These are phyloP conservation scores for Phalacrocorax carbo DNA, from an alignment of 2,113 vertebrate genomes.

Conservation along the genomic window DNA sequence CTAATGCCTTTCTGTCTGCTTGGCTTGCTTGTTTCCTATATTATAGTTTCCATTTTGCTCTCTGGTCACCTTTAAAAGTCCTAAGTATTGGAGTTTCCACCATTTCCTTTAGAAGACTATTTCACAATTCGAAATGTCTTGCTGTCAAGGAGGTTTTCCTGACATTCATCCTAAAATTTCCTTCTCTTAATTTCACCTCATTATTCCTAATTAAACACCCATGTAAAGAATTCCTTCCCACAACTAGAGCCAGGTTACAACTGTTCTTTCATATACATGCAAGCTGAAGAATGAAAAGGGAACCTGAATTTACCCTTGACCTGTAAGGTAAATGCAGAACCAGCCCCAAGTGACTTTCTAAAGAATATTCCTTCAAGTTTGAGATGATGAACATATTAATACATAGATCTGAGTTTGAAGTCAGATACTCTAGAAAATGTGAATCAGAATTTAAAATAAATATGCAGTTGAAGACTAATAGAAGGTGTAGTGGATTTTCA, in stretches of 20 bases:
- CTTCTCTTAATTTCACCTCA: conserved; percentile 1
- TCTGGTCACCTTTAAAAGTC: not conserved
- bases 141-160: not conserved
- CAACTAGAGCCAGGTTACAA: not conserved
- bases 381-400: not conserved
- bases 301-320: not conserved
- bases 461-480: not conserved
- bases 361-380: not conserved
- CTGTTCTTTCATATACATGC: not conserved
- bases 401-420: not conserved
- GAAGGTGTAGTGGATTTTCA: not conserved
- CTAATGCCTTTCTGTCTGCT: not conserved
- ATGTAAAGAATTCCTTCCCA: not conserved
- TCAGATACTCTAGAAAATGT: not conserved
- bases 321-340: not conserved
- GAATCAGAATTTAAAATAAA: not conserved
- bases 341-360: fast-evolving
- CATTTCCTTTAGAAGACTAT: not conserved
- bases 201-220: not conserved
- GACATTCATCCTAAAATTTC: conserved; percentile 15
- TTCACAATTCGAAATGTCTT: not conserved
- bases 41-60: not conserved
- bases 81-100: not conserved
- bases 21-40: not conserved
- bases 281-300: not conserved